These are phyloP conservation scores for Euproctis similis DNA, from an alignment of 2,888 invertebrate genomes.

Conservation along the genomic window DNA sequence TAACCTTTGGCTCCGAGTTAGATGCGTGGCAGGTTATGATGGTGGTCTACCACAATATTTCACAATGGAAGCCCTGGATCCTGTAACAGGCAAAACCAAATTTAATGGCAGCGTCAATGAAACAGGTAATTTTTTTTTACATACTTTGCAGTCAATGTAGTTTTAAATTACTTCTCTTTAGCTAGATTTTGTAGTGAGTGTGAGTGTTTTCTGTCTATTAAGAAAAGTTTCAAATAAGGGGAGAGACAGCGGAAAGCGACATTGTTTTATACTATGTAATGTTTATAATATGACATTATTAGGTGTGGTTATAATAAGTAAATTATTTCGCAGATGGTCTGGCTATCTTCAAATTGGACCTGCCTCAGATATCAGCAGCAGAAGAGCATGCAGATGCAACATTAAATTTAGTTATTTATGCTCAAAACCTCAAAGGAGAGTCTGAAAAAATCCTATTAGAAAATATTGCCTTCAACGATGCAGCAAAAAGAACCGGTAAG, in stretches of 20 bases:
- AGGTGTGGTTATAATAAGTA: too few relatives aligned
- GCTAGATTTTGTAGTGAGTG: too few relatives aligned
- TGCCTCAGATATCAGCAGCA: conserved; percentile 77
- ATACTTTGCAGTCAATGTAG: too few relatives aligned
- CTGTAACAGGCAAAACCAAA: conserved; percentile 80
- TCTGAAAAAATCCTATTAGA: conserved; percentile 88
- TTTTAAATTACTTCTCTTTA: too few relatives aligned
- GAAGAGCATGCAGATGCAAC: conserved; percentile 70
- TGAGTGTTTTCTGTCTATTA: too few relatives aligned
- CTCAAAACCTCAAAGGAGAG: conserved; percentile 89
- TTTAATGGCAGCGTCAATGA: conserved; percentile 81
- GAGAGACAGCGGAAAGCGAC: too few relatives aligned
- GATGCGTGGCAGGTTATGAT: conserved; percentile 91
- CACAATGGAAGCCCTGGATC: conserved; percentile 87
- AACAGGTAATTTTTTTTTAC: conserved; percentile 34
- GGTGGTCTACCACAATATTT: conserved; percentile 92
- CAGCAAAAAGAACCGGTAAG: conserved; percentile 88
- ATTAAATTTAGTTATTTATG: conserved; percentile 86
- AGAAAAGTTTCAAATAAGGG: too few relatives aligned
- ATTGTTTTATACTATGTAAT: too few relatives aligned
- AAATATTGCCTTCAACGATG: conserved; percentile 90
- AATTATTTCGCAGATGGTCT: conserved; percentile 46
- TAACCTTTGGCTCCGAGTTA: conserved; percentile 80
- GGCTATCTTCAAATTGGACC: conserved; percentile 69
- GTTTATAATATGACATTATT: too few relatives aligned